Base-by-base conservation (phyloP, 1,140 invertebrate genomes). In the Papilio xuthus region DNA sequence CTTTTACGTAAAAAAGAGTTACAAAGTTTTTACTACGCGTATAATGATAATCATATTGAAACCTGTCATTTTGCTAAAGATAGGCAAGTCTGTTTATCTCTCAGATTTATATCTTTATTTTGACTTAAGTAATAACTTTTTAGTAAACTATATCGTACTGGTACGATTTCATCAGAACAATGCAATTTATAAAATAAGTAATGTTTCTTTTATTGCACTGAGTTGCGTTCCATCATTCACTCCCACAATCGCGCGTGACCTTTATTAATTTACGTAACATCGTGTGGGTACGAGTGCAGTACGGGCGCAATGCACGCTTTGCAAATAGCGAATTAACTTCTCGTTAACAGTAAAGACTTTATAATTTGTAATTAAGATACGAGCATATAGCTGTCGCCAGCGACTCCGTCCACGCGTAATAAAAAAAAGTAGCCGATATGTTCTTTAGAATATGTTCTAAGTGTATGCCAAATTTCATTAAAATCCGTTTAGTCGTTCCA, bases 141-240 rank as follows among this genome's bases (percentile, higher is more conserved):
- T 67, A 28, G 12, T 0, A 12, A 76, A 63, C 53, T 76, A 56
- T 76, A 63, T 60, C 37, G 74, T 56, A 76, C 53, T 4, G 23
- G 53, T 53, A 26, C 20, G 18, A 37, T 76, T 76, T 76, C 74
- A 37, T 60, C 32, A 76, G 32, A 44, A 47, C 74, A 42, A 76
- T 76, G 74, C 74, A 76, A 76, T 76, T 76, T 76, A 63, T 76
- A 63, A 76, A 60, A 76, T 76, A 63, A 63, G 72, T 75, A 75
- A 76, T 56, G 73, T 76, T 76, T 76, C 53, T 76, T 26, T 76
- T 60, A 76, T 76, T 76, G 74, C 74, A 76, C 37, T 53, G 74
- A 42, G 50, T 56, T 75, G 47, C 28, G 28, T 76, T 76, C 73
- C 73, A 76, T 76, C 74, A 76, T 76, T 23, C 74, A 76, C 74